Evolutionary conservation across 2,888 invertebrate species (phyloP).

Genomic region (Hyles lineata): DNA sequence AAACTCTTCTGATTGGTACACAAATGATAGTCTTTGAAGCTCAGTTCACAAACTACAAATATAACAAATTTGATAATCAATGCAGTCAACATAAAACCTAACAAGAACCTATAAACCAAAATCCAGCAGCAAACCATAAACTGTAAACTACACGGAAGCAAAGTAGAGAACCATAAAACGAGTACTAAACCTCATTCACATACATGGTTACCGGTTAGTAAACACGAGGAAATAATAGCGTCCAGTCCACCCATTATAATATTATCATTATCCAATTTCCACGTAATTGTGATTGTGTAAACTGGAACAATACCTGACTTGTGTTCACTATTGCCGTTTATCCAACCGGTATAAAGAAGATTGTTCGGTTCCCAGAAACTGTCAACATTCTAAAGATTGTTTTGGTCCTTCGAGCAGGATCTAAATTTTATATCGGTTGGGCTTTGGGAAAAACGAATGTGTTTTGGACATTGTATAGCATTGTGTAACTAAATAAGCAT

Average conservation of each 20-base stretch:
- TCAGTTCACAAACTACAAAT: no score
- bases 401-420: not conserved
- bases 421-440: not conserved
- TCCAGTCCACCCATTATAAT: not conserved
- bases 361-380: not conserved
- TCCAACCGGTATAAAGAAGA: not conserved
- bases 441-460: not conserved
- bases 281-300: slow-evolving; percentile 13
- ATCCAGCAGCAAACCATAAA: not conserved
- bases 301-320: not conserved
- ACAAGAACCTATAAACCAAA: not conserved
- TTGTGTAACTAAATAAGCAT: no score
- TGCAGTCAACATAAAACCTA: not conserved
- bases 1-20: no score
- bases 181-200: not conserved
- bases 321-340: slow-evolving; percentile 1
- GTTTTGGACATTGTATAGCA: no score
- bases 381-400: not conserved
- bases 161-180: not conserved
- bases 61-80: no score
- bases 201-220: slow-evolving; percentile 5
- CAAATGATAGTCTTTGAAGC: no score
- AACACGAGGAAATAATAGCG: slow-evolving; percentile 11
- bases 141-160: not conserved
- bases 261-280: slow-evolving; percentile 21